Evolutionary conservation across 2,888 invertebrate genomes (phyloP).

Genomic region (Dexiosoma caninum): DNA sequence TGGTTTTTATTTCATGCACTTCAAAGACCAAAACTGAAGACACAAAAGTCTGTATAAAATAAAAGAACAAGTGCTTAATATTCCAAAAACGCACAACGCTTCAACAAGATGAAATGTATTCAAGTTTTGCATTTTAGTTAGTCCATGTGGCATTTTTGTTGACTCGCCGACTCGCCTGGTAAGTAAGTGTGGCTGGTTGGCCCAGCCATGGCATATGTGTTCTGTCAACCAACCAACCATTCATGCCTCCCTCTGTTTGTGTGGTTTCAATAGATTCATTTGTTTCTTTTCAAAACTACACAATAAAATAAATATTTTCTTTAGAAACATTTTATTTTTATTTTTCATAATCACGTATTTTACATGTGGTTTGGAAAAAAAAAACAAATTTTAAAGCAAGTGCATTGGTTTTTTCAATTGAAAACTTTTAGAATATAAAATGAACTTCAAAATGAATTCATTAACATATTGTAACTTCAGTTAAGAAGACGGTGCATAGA

Average conservation of each 20-base stretch:
- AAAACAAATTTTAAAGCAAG: constrained; percentile 16
- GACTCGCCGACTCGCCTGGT: background rate
- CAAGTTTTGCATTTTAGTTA: background rate
- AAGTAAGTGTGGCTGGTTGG: constrained; percentile 29
- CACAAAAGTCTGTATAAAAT: constrained; percentile 7
- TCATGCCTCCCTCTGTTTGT: background rate
- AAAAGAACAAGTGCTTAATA: constrained; percentile 48
- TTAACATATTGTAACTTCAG: constrained; percentile 17
- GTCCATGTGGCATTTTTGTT: background rate
- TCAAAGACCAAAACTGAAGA: constrained; percentile 13
- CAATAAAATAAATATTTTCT: constrained; percentile 37
- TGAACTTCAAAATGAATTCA: constrained; percentile 32
- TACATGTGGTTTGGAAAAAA: constrained; percentile 29
- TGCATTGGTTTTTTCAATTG: background rate
- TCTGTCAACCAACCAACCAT: constrained; percentile 28
- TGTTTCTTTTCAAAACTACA: background rate
- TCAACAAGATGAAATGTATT: constrained; percentile 33
- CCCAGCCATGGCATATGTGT: constrained; percentile 25
- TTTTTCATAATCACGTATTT: constrained; percentile 33
- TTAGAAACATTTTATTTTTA: constrained; percentile 8
- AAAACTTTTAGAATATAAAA: constrained; percentile 36
- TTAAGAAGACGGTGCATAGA: background rate
- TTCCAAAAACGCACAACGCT: constrained; percentile 47
- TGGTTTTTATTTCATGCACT: background rate
- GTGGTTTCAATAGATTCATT: constrained; percentile 4